Conservation (phyloP, 92 coral and sea anemone species). For the Siderastrea radians region DNA sequence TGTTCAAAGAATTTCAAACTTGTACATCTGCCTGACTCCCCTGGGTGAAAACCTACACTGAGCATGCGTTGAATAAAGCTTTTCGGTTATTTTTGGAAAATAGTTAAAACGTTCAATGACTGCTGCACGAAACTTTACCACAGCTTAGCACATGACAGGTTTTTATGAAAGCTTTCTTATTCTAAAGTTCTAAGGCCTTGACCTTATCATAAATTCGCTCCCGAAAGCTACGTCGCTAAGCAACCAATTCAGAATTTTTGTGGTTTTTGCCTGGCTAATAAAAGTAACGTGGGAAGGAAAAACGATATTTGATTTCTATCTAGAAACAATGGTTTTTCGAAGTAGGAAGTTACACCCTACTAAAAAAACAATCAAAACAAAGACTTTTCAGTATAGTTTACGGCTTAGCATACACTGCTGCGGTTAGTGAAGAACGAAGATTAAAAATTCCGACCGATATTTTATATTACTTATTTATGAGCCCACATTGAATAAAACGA, state of each 20-base stretch:
- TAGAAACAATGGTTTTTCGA: conserved; percentile 31
- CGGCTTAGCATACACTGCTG: neutral
- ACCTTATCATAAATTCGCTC: neutral
- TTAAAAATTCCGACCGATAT: neutral
- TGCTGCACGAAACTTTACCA: neutral
- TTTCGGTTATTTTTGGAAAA: conserved; percentile 6
- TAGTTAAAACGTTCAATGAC: neutral
- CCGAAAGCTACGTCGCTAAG: conserved; percentile 3
- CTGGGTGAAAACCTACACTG: neutral
- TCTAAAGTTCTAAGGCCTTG: neutral
- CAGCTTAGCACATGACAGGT: neutral
- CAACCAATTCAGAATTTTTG: conserved; percentile 1
- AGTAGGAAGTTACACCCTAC: conserved; percentile 41
- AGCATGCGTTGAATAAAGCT: neutral
- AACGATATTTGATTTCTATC: conserved; percentile 1
- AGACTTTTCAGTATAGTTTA: conserved; percentile 17
- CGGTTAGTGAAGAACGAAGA: neutral
- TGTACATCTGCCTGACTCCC: conserved; percentile 24
- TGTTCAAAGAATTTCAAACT: conserved; percentile 42
- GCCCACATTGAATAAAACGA: too few relatives aligned
- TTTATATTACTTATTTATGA: too few relatives aligned
- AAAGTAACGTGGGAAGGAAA: conserved; percentile 41
- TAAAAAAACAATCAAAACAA: conserved; percentile 5
- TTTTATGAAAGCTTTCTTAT: neutral
- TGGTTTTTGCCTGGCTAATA: conserved; percentile 24